phyloP scores from a whole-genome alignment of 2,888 invertebrate species.

The Drosophila sordidula region DNA sequence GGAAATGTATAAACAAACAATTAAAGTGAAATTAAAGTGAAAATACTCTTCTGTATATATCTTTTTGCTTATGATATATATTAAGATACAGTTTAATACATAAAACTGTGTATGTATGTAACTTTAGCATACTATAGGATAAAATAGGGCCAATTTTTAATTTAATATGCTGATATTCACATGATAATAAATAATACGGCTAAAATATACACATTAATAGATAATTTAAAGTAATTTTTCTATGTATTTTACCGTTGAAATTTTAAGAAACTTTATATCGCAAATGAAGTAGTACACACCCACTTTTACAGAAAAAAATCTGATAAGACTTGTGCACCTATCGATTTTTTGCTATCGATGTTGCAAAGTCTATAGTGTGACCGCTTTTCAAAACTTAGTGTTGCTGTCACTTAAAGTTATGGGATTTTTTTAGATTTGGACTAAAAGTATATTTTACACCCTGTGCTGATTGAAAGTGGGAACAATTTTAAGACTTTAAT shows the following conservation, averaged over 20 bases:
- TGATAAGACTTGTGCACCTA: constrained; percentile 32
- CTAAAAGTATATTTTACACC: background rate
- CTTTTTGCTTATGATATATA: background rate
- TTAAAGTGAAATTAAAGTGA: background rate
- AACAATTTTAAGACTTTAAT: too few species aligned
- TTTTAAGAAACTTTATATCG: constrained; percentile 20
- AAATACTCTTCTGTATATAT: background rate
- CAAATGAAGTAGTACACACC: constrained; percentile 38
- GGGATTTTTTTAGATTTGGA: background rate
- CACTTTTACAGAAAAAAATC: constrained; percentile 45
- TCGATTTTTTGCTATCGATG: constrained; percentile 29
- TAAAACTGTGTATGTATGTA: constrained; percentile 11
- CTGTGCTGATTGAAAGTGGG: background rate
- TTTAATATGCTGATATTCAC: background rate
- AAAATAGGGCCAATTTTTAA: background rate
- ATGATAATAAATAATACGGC: background rate
- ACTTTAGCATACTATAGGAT: background rate
- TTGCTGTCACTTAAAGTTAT: background rate
- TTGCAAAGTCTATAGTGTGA: constrained; percentile 14
- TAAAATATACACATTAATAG: background rate
- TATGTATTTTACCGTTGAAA: constrained; percentile 28
- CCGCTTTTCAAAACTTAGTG: constrained; percentile 2
- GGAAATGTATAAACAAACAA: background rate
- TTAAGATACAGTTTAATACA: too few species aligned
- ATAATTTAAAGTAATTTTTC: background rate